Evolutionary conservation across 2,888 invertebrate genomes (phyloP).

Genomic region (Cordilura impudica): DNA sequence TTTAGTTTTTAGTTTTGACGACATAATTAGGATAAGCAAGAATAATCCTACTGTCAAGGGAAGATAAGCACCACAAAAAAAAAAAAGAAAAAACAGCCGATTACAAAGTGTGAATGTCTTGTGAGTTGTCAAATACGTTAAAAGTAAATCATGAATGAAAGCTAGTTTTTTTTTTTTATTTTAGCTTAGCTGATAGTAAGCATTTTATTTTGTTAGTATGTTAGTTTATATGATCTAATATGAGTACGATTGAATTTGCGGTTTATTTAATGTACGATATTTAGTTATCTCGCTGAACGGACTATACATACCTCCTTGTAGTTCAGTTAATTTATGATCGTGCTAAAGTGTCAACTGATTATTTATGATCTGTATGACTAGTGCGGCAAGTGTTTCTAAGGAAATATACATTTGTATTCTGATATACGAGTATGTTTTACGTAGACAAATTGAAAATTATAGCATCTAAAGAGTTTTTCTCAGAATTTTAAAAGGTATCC

Average conservation of each 20-base stretch:
- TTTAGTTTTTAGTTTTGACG: neutral
- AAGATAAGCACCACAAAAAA: neutral
- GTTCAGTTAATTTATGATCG: conserved; percentile 35
- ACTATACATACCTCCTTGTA: too few relatives aligned
- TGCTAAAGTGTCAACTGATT: conserved; percentile 26
- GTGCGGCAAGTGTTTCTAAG: conserved; percentile 15
- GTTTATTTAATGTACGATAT: too few relatives aligned
- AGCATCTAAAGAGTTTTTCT: conserved; percentile 31
- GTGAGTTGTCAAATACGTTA: neutral
- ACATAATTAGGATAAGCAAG: neutral
- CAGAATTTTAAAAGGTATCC: conserved; percentile 3
- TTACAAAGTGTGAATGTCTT: neutral
- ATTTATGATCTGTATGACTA: conserved; percentile 3
- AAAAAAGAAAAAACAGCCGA: neutral
- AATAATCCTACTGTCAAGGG: neutral
- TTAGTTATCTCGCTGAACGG: too few relatives aligned
- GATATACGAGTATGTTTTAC: too few relatives aligned
- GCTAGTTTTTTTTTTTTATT: neutral
- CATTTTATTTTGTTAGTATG: too few relatives aligned
- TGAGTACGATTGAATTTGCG: too few relatives aligned
- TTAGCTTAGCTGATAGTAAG: too few relatives aligned
- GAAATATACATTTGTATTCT: conserved; percentile 32
- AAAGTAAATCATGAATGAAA: neutral
- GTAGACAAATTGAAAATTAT: too few relatives aligned
- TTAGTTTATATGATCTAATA: too few relatives aligned